Evolutionary conservation across 2,797 vertebrate genomes (phyloP), one percentile per base, ranked within the genome.

Genomic region (Merluccius polli): DNA sequence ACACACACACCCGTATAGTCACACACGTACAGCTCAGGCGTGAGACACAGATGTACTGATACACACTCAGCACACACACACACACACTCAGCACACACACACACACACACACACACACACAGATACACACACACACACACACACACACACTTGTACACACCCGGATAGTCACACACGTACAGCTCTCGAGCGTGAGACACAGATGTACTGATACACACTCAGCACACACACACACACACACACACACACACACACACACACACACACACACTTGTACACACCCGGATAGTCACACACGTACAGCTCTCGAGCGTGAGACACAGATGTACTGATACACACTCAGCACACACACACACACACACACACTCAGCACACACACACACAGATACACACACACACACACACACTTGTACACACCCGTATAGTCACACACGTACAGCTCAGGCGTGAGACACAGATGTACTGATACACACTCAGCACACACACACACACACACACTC

Each of bases 51-150:
- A 73, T 44, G 16, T 21, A 48, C 44, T 59, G 52, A 59, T 2
- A n/a, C 52, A 44, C 52, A 35, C 24, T 21, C 69, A 13, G 8
- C 24, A 69, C 33, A 75, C 73, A 75, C 73, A 74, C 73, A 69
- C 74, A 48, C 71, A 69, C 59, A 41, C n/a, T n/a, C n/a, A n/a
- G n/a, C 35, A 29, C 31, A 73, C 52, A 3, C 36, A 31, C 15
- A 70, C 67, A 70, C 24, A 41, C 65, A 18, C 73, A 52, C 27
- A 70, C 35, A n/a, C 33, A 30, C 36, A 75, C 44, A 52, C 65
- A 67, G 44, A 33, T 35, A 73, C 65, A 81, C 9, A 77, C 63
- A 70, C 52, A 76, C 75, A 16, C 69, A 77, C 76, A 48, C 76
- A 69, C 65, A 41, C 70, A 73, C 48, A 30, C 41, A 70, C 32